Evolutionary conservation across 2,888 invertebrate genomes (phyloP), one percentile per base, ranked within the genome.

Genomic region (Clusia tigrina): DNA sequence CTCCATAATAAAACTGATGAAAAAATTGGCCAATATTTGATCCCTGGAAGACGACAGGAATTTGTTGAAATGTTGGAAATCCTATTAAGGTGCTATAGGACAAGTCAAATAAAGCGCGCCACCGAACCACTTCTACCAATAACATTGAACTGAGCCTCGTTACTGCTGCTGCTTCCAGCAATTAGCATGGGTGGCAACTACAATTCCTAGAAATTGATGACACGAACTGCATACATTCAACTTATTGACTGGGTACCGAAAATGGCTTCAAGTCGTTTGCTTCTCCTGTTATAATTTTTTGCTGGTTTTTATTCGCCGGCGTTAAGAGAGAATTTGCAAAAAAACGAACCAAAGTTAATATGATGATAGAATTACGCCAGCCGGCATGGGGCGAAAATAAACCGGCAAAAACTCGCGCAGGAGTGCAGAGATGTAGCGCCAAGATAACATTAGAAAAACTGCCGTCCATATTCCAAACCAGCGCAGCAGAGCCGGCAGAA

Each of bases 151-250:
- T n/a, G n/a, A n/a, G n/a, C n/a, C n/a, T n/a, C n/a, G n/a, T n/a
- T n/a, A n/a, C n/a, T n/a, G n/a, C n/a, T n/a, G n/a, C n/a, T n/a
- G n/a, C n/a, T n/a, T n/a, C n/a, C n/a, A n/a, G n/a, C n/a, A n/a
- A n/a, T n/a, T n/a, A n/a, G n/a, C n/a, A n/a, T n/a, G n/a, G n/a
- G n/a, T n/a, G n/a, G n/a, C n/a, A 32, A 32, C 32, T 32, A 32
- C 32, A 6, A 42, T 42, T 42, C n/a, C 42, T 15, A 3, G 42
- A 9, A 42, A 42, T 42, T 42, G 42, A 42, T 42, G 42, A 42
- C 42, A 42, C n/a, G n/a, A 42, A 42, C 42, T 42, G n/a, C n/a
- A n/a, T n/a, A 42, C 42, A 42, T 42, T 42, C 42, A 42, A 42
- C n/a, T 42, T 42, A 42, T 42, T 15, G 15, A 42, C 42, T 42